A percentile compares a stretch with the other conserved stretches of the same genome.
These are phyloP conservation scores for Rhadinocentrus ornatus DNA, from an alignment of 2,797 vertebrate genomes.

Conservation along the genomic window DNA sequence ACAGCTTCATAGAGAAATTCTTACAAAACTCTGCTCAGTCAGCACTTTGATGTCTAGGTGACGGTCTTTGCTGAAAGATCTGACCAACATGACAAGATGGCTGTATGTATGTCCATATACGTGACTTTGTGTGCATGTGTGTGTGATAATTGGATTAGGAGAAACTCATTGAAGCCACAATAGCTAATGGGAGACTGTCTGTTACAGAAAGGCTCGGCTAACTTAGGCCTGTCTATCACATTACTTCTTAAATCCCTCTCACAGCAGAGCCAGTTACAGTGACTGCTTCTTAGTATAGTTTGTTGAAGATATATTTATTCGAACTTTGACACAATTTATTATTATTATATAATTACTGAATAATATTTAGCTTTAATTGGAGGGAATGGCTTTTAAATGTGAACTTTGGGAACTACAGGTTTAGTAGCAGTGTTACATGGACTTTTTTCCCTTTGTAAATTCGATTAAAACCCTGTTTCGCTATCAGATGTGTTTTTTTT, in stretches of 20 bases:
- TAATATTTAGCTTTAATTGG: too few species aligned
- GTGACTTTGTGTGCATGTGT: too few species aligned
- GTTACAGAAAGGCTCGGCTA: slow-evolving; percentile 5
- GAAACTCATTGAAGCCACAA: slow-evolving; percentile 1
- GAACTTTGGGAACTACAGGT: too few species aligned
- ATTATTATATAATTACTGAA: too few species aligned
- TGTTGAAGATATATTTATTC: not conserved
- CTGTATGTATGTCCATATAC: too few species aligned
- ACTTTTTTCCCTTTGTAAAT: too few species aligned
- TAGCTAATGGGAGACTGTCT: slow-evolving; percentile 11
- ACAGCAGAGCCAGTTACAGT: slow-evolving; percentile 12
- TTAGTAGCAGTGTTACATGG: too few species aligned
- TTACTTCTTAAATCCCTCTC: slow-evolving; percentile 32
- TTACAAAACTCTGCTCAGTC: too few species aligned
- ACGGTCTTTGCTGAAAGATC: not conserved
- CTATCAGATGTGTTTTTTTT: too few species aligned
- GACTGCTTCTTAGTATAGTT: slow-evolving; percentile 11
- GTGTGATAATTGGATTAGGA: not conserved
- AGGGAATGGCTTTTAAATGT: too few species aligned
- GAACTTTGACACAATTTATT: not conserved
- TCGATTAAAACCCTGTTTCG: too few species aligned
- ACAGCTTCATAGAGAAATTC: not conserved
- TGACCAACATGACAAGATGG: slow-evolving; percentile 14
- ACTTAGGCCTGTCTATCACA: slow-evolving; percentile 34
- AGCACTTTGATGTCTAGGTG: not conserved